Evolutionary conservation across 2,888 invertebrate species (phyloP), one percentile per base, ranked within the genome.

Genomic region (Chaetoderma sp.): DNA sequence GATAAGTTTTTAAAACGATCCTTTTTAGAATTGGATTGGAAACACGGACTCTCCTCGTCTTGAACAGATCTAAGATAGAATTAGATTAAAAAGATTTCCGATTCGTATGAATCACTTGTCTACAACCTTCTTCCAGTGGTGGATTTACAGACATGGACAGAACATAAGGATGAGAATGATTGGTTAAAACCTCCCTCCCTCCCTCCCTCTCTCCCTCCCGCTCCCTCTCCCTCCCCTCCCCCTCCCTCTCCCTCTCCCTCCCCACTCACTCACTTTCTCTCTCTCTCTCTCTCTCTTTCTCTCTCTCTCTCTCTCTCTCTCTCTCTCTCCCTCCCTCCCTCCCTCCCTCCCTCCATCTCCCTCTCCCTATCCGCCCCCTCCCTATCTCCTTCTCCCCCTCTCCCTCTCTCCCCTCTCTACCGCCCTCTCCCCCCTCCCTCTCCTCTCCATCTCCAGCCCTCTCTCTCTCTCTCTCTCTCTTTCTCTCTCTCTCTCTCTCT

Each of bases 131-230:
- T n/a, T n/a, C n/a, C n/a, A n/a, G n/a, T n/a, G n/a, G n/a, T n/a
- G n/a, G n/a, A n/a, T n/a, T n/a, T n/a, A n/a, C n/a, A n/a, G n/a
- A n/a, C n/a, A n/a, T n/a, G n/a, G n/a, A n/a, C n/a, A n/a, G n/a
- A n/a, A n/a, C n/a, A n/a, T 10, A 10, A n/a, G 39, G 10, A 13
- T n/a, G 13, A 39, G 39, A 10, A n/a, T 39, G n/a, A 47, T 18
- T 10, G 18, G 47, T 23, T 8, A 10, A 18, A n/a, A 16, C 28
- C 23, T 30, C 10, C 28, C 28, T 58, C n/a, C 47, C 57, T 57
- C 28, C 58, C 56, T 63, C 28, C 47, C 63, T 57, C 42, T 62
- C 45, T n/a, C n/a, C n/a, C n/a, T n/a, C n/a, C n/a, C n/a, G n/a
- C n/a, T n/a, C n/a, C n/a, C n/a, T n/a, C n/a, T n/a, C n/a, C n/a